Percentiles rank a stretch among this genome's conserved stretches.
Evolutionary conservation across 2,888 invertebrate genomes (phyloP).

Genomic region (Scaptodrosophila latifasciaeformis): DNA sequence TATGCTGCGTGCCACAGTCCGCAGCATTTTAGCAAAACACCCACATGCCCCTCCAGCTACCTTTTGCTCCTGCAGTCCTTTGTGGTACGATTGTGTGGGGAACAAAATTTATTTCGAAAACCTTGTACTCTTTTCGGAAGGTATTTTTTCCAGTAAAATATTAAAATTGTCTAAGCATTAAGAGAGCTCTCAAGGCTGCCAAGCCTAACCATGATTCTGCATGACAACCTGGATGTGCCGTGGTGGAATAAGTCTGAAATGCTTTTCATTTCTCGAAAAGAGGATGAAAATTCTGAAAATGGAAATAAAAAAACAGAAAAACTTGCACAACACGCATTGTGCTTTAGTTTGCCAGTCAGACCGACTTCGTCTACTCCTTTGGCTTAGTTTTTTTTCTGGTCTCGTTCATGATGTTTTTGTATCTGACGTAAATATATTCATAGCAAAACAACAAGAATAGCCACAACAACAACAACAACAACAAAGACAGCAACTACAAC

Average conservation of each 20-base stretch:
- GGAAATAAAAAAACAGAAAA: not conserved
- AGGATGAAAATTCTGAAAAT: no score
- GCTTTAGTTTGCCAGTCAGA: conserved; percentile 13
- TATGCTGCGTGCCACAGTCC: conserved; percentile 58
- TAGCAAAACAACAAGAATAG: conserved; percentile 22
- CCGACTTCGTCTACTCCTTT: conserved; percentile 10
- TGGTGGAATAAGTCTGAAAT: no score
- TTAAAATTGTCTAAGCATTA: no score
- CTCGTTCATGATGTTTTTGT: conserved; percentile 37
- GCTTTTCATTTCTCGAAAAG: no score
- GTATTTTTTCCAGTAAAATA: no score
- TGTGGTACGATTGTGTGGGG: no score
- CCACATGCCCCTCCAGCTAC: not conserved
- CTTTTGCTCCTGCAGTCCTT: conserved; percentile 57
- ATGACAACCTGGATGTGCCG: no score
- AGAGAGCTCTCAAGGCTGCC: no score
- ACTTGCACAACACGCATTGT: conserved; percentile 47
- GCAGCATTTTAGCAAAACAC: not conserved
- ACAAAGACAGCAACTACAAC: conserved; percentile 8
- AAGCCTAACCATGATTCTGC: no score
- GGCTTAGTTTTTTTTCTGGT: no score
- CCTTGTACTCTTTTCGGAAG: no score
- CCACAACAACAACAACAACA: conserved; percentile 12
- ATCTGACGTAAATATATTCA: conserved; percentile 62
- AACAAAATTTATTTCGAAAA: no score